Evolutionary conservation across 2,888 invertebrate species (phyloP).

Genomic region (Athetis lepigone): DNA sequence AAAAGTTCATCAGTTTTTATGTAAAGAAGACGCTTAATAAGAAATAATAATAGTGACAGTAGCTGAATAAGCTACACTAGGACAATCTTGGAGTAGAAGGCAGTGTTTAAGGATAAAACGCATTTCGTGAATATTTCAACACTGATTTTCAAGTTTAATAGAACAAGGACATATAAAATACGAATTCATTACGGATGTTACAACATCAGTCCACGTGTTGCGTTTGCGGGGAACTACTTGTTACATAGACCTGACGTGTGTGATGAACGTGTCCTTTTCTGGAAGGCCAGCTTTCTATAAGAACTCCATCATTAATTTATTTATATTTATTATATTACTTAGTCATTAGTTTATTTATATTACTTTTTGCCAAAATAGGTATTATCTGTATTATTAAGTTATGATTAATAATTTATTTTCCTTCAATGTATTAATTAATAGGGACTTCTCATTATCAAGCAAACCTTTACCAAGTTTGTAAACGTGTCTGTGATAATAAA

Average conservation of each 20-base stretch:
- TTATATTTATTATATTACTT: neutral
- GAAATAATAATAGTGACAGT: conserved; percentile 6
- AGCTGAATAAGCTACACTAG: neutral
- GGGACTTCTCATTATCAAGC: neutral
- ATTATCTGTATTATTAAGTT: neutral
- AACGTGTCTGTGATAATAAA: conserved; percentile 25
- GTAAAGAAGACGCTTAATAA: conserved; percentile 37
- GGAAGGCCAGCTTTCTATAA: neutral
- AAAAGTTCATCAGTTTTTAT: conserved; percentile 30
- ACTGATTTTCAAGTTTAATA: neutral
- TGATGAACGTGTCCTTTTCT: conserved; percentile 12
- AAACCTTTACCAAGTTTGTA: conserved; percentile 8
- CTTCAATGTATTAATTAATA: neutral
- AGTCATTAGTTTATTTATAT: conserved; percentile 25
- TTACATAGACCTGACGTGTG: conserved; percentile 26
- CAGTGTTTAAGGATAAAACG: neutral
- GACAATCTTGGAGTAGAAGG: neutral
- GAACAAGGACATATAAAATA: conserved; percentile 27
- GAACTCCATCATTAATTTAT: conserved; percentile 13
- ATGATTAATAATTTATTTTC: neutral
- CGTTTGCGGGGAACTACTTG: conserved; percentile 40
- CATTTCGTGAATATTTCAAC: conserved; percentile 8
- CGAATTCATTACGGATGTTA: neutral
- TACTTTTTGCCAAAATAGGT: conserved; percentile 18
- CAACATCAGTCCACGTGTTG: neutral